These are phyloP conservation scores for Drosophila sp. DNA, from an alignment of 1,140 invertebrate species.

Conservation along the genomic window DNA sequence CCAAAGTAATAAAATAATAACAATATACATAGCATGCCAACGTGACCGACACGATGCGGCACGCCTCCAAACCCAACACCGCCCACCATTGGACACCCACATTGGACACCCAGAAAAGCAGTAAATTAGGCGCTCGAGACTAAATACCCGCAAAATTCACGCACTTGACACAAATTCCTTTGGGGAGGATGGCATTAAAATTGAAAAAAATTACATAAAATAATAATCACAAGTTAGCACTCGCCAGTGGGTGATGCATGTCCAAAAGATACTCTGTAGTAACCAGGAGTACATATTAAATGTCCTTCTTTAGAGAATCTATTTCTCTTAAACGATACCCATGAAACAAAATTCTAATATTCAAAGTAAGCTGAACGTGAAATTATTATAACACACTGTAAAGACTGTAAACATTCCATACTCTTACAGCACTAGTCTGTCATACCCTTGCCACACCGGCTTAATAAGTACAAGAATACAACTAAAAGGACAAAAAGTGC, in stretches of 20 bases:
- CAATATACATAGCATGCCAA: slow-evolving; percentile 61
- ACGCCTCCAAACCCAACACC: neutral
- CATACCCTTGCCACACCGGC: neutral
- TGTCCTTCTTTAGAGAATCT: too few species aligned
- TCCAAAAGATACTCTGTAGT: slow-evolving; percentile 1
- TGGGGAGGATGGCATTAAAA: slow-evolving; percentile 67
- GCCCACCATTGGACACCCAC: slow-evolving; percentile 5
- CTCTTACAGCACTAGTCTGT: too few species aligned
- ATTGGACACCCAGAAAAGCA: slow-evolving; percentile 34
- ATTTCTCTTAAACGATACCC: too few species aligned
- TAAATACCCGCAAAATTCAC: slow-evolving; percentile 67
- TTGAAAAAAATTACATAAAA: slow-evolving; percentile 51
- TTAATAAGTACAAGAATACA: neutral
- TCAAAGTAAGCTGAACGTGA: too few species aligned
- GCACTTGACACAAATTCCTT: slow-evolving; percentile 77
- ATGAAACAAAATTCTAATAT: too few species aligned
- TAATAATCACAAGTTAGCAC: slow-evolving; percentile 1
- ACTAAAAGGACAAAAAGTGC: slow-evolving; percentile 25
- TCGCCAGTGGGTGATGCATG: neutral
- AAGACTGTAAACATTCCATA: too few species aligned
- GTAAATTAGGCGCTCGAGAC: slow-evolving; percentile 68
- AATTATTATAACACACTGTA: too few species aligned
- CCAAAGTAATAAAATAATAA: slow-evolving; percentile 73
- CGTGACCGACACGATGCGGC: slow-evolving; percentile 59
- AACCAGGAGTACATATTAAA: too few species aligned